These are phyloP conservation scores for Calephelis virginiensis DNA, from an alignment of 1,140 invertebrate genomes.

Conservation along the genomic window DNA sequence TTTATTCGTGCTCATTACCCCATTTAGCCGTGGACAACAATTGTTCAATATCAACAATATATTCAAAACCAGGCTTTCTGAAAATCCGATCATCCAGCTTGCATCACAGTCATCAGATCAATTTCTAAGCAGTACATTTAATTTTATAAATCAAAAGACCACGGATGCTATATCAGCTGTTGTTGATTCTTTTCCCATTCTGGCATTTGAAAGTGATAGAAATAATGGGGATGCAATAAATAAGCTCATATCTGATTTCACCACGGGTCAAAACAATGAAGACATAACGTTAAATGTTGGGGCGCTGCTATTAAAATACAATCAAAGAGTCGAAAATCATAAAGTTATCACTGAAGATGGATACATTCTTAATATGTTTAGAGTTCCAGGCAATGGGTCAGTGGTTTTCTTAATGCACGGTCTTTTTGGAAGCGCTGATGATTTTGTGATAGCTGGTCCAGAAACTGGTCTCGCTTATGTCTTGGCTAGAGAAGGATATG, in stretches of 20 bases:
- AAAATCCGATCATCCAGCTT: too few species aligned
- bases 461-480: slow-evolving; percentile 58
- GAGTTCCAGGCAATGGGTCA: slow-evolving; percentile 55
- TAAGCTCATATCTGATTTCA: slow-evolving; percentile 2
- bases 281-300: background rate
- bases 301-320: slow-evolving; percentile 40
- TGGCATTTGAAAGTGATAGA: background rate
- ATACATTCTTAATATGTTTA: slow-evolving; percentile 76
- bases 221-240: background rate
- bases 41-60: too few species aligned
- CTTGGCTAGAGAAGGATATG: slow-evolving; percentile 79
- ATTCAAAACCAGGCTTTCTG: too few species aligned
- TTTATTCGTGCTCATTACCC: too few species aligned
- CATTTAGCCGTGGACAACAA: too few species aligned
- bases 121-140: too few species aligned
- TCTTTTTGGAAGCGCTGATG: slow-evolving; percentile 74
- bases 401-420: slow-evolving; percentile 81
- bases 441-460: slow-evolving; percentile 74
- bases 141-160: too few species aligned
- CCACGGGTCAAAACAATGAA: background rate
- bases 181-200: background rate
- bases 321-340: slow-evolving; percentile 77
- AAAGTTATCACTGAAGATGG: slow-evolving; percentile 77
- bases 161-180: too few species aligned
- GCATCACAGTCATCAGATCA: too few species aligned